Evolutionary conservation across 2,888 invertebrate genomes (phyloP), one percentile per base, ranked within the genome.

Genomic region (Trisateles emortualis): DNA sequence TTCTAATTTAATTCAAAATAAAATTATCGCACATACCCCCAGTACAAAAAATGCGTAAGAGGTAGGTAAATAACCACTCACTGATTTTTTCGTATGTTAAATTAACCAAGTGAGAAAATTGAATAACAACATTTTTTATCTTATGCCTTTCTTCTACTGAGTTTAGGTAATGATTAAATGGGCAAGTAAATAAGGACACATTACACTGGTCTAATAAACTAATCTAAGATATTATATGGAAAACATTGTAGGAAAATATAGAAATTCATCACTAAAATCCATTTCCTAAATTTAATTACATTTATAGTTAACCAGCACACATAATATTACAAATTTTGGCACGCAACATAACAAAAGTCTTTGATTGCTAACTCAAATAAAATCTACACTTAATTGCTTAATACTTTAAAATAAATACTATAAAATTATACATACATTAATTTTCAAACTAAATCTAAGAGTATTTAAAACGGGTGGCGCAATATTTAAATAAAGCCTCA

Each of bases 321-420:
- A 24, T 19, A 11, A 8, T 40, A 43, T 13, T 32, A 45, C 41
- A 16, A 50, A 57, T 52, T 70, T 71, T 71, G 72, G 72, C 60
- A 68, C 68, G 42, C 43, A 64, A 71, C 32, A 19, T 36, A 59
- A 67, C 41, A 52, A 24, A 42, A 45, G 46, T 50, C 1, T 36
- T 40, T 16, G 36, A 32, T 0, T 41, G 35, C 41, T n/a, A 26
- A 26, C 9, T 26, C 26, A 26, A 26, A 26, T 26, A 26, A 26
- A n/a, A n/a, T n/a, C n/a, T 26, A 6, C 9, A 26, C n/a, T n/a
- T n/a, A 26, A 1, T 8, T 8, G 2, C 2, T 19, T 26, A 26
- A 26, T 43, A 53, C 38, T 43, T 26, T 10, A 44, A 53, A 56
- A 51, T 60, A 65, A 56, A 65, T 65, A 66, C 32, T 52, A 50